Evolutionary conservation across 1,140 invertebrate genomes (phyloP), one percentile per base, ranked within the genome.

Genomic region (Drosophila pseudoananassae): DNA sequence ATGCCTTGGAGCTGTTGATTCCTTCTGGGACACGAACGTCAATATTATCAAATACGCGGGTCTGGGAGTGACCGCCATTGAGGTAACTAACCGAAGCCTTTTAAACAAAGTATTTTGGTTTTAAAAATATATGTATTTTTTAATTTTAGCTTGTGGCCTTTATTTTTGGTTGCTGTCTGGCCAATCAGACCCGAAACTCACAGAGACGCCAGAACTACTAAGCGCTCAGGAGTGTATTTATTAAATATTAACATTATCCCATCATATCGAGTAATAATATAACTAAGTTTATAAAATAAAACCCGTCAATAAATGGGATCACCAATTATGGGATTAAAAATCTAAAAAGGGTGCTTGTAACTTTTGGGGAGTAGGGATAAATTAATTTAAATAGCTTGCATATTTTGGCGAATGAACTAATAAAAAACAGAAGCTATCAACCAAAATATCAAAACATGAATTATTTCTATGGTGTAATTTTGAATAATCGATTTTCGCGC

Each of bases 21-120:
- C 91, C 0, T 93, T 17, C 80, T 95, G 71, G 90, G 92, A 66
- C 85, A 89, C 27, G 89, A 91, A 92, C 80, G 93, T 93, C 40
- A 93, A 93, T 54, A 88, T 94, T 29, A 92, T 95, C 25, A 95
- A 94, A 75, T 93, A 93, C 27, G 91, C 95, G 33, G 94, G 94
- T 9, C 93, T 96, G 47, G 95, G 93, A 40, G 93, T 96, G 40
- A 95, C 94, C 57, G 95, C 92, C 69, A 89, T 95, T 72, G 95
- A 96, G 93, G 95, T 96, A 89, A 91, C 78, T 29, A 15, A 17
- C 7, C 0, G 4, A 27, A 27, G 6, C 6, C 6, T 27, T 5
- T 8, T 1, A 0, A 5, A 38, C 9, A 20, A 31, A 3, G 0
- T 1, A 43, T n/a, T 29, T 20, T 9, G 3, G 0, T 12, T 20